Evolutionary conservation across 2,888 invertebrate genomes (phyloP).

Genomic region (Temnothorax ravouxi): DNA sequence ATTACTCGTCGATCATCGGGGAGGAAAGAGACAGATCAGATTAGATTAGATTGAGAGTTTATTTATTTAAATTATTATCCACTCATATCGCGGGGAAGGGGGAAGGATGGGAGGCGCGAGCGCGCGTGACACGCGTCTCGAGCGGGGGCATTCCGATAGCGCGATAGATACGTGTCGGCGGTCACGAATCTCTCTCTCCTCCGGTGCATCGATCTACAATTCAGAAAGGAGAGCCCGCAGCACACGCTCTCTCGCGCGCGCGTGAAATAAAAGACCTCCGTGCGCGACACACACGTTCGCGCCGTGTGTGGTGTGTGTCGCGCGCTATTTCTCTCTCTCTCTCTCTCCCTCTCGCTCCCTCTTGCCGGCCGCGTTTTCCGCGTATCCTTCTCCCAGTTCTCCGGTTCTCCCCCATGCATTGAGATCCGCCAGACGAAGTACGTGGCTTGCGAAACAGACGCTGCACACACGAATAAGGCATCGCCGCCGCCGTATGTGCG

Average conservation of each 20-base stretch:
- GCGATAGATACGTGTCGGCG: slow-evolving; percentile 63
- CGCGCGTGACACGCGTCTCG: slow-evolving; percentile 52
- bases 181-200: slow-evolving; percentile 61
- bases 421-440: slow-evolving; percentile 12
- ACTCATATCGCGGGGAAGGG: neutral
- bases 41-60: neutral
- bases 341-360: neutral
- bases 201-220: slow-evolving; percentile 68
- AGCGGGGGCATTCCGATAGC: slow-evolving; percentile 60
- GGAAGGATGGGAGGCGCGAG: neutral
- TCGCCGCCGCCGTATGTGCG: slow-evolving; percentile 11
- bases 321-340: neutral
- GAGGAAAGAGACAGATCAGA: neutral
- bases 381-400: slow-evolving; percentile 10
- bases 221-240: slow-evolving; percentile 60
- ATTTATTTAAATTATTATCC: neutral
- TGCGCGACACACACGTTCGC: slow-evolving; percentile 27
- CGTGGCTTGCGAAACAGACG: slow-evolving; percentile 48
- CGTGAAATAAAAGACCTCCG: slow-evolving; percentile 49
- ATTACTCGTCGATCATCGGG: neutral
- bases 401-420: neutral
- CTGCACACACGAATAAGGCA: slow-evolving; percentile 45
- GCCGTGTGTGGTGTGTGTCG: neutral
- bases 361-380: neutral
- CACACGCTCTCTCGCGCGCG: slow-evolving; percentile 52